phyloP scores from a whole-genome alignment of 2,888 invertebrate genomes.

The Pristionchus japonicus region DNA sequence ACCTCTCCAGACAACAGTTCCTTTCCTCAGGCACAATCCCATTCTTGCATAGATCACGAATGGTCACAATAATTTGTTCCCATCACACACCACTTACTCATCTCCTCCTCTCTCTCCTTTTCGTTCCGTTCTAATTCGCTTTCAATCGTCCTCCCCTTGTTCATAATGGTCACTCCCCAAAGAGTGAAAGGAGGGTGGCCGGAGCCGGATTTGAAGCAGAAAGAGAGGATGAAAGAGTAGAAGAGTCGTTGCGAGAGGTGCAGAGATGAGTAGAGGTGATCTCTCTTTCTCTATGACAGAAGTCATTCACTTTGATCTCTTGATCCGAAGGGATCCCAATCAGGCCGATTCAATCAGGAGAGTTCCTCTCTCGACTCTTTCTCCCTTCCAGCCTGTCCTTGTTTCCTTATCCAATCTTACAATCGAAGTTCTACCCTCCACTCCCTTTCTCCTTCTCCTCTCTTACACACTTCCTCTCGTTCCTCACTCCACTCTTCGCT shows the following conservation, averaged over 20 bases:
- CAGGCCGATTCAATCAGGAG: not conserved
- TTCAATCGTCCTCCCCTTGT: conserved; percentile 1
- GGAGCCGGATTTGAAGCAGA: conserved; percentile 7
- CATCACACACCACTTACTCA: conserved; percentile 25
- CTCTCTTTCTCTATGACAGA: not conserved
- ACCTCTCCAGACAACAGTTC: not conserved
- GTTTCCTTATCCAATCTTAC: conserved; percentile 23
- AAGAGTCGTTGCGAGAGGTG: not conserved
- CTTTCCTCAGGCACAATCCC: not conserved
- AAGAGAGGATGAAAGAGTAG: not conserved
- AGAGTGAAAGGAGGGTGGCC: not conserved
- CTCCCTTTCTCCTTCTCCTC: not conserved
- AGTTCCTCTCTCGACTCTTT: not conserved
- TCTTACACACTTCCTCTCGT: not conserved
- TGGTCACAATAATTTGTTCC: not conserved
- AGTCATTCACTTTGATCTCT: not conserved
- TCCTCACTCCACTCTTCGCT: not conserved
- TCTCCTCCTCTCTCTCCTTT: not conserved
- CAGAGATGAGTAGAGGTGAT: not conserved
- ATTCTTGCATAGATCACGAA: not conserved
- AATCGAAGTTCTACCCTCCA: not conserved
- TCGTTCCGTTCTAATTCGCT: conserved; percentile 37
- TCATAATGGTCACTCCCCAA: conserved; percentile 11
- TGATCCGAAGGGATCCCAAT: not conserved
- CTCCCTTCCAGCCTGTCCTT: not conserved